Conservation (phyloP, 2,113 vertebrate species). For the Cryptotis parvus region DNA sequence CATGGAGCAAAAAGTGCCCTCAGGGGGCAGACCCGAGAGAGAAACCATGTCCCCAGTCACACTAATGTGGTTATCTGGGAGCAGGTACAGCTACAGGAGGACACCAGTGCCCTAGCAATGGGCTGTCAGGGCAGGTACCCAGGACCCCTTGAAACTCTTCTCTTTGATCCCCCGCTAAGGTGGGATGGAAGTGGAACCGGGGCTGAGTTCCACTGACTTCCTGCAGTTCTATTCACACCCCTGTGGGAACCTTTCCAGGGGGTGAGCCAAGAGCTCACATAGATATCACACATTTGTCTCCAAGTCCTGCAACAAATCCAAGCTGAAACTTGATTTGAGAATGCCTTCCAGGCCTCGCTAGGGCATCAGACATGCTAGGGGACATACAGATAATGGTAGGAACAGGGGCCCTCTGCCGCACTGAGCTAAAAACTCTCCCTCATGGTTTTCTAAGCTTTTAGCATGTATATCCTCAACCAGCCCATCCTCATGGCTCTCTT, state of each 20-base stretch:
- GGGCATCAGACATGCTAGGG: not conserved
- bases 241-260: not conserved
- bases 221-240: not conserved
- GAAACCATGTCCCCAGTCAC: too few species aligned
- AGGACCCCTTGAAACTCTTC: constrained; percentile 32
- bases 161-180: constrained; percentile 29
- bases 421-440: not conserved
- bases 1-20: not conserved
- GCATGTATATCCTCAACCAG: not conserved
- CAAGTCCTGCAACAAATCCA: constrained; percentile 7
- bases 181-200: constrained; percentile 45
- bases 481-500: not conserved
- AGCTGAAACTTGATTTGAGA: constrained; percentile 37
- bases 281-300: not conserved
- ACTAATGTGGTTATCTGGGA: too few species aligned
- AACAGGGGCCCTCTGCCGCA: not conserved
- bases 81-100: not conserved
- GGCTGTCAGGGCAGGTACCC: constrained; percentile 2
- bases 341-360: not conserved
- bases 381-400: constrained; percentile 32
- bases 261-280: constrained; percentile 1
- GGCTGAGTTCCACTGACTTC: not conserved
- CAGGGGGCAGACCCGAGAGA: too few species aligned
- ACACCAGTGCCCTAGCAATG: not conserved
- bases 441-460: too few species aligned